These are phyloP conservation scores for Spondyliosoma cantharus DNA, from an alignment of 2,797 vertebrate species.

Conservation along the genomic window DNA sequence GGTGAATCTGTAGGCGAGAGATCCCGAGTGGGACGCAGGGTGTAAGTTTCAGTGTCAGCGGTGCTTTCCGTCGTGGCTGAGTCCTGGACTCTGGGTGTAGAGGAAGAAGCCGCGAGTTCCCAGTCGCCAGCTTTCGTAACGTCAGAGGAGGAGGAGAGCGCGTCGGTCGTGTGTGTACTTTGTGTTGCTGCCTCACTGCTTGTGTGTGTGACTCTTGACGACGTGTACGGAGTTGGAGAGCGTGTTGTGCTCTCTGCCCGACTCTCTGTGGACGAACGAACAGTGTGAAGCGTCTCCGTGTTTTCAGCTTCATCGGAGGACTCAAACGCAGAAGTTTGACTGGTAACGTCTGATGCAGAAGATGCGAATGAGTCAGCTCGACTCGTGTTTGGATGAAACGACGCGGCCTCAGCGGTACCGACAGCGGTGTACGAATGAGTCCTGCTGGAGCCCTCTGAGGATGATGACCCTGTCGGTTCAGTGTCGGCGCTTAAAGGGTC, in stretches of 20 bases:
- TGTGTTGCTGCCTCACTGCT: constrained; percentile 8
- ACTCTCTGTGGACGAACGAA: constrained; percentile 19
- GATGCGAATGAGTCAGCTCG: constrained; percentile 28
- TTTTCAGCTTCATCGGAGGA: constrained; percentile 10
- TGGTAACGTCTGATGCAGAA: constrained; percentile 4
- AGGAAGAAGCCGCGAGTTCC: constrained; percentile 16
- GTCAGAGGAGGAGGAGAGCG: background rate
- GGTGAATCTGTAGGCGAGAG: background rate
- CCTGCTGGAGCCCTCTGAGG: constrained; percentile 13
- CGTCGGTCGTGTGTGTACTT: background rate
- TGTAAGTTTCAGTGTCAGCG: background rate
- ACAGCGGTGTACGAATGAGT: constrained; percentile 24
- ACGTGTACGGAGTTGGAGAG: constrained; percentile 3
- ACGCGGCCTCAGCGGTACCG: constrained; percentile 14
- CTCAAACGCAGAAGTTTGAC: constrained; percentile 4
- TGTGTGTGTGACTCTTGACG: background rate
- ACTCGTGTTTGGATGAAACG: constrained; percentile 25
- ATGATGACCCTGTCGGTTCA: constrained; percentile 22
- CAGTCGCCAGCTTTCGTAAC: background rate
- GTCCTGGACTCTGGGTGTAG: constrained; percentile 22
- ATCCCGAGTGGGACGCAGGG: constrained; percentile 3
- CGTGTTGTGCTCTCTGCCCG: constrained; percentile 22
- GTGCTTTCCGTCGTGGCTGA: background rate
- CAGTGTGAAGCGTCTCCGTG: background rate
- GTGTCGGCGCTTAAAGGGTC: constrained; percentile 38